Percentiles rank a stretch among this genome's conserved stretches.
Conservation (phyloP, 2,797 vertebrate genomes). For the Myiotriccus ornatus region DNA sequence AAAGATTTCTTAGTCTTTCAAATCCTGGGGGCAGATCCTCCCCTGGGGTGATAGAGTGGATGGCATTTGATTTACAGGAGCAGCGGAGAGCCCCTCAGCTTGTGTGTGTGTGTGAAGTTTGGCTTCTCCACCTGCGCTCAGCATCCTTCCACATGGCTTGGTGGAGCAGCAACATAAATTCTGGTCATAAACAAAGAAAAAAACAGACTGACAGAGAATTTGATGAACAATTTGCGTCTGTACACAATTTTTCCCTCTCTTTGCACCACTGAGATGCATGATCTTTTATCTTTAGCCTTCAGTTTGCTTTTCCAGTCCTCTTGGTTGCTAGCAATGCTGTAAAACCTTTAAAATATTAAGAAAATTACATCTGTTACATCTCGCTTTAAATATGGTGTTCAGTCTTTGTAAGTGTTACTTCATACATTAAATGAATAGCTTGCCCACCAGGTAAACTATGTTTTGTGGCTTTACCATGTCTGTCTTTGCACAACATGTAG, state of each 20-base stretch:
- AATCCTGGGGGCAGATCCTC: neutral
- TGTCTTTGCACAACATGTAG: slow-evolving; percentile 58
- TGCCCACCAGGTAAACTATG: slow-evolving; percentile 64
- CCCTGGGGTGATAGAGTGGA: neutral
- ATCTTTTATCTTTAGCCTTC: slow-evolving; percentile 25
- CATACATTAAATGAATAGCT: neutral
- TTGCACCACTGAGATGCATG: neutral
- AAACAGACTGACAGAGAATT: neutral
- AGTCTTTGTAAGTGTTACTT: neutral
- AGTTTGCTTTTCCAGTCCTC: neutral
- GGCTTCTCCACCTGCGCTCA: neutral
- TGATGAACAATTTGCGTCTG: neutral
- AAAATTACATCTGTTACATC: slow-evolving; percentile 25
- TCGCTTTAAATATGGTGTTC: slow-evolving; percentile 35
- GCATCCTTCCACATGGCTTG: neutral
- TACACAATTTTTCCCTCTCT: neutral
- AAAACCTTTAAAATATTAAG: slow-evolving; percentile 44
- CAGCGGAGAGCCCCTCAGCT: neutral
- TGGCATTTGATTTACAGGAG: neutral
- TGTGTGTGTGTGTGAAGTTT: neutral
- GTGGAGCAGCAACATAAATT: neutral
- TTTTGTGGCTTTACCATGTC: slow-evolving; percentile 34
- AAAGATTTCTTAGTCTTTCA: neutral
- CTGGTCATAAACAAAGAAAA: slow-evolving; percentile 37
- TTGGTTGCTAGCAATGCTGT: neutral